Base-by-base conservation (phyloP, 2,888 invertebrate genomes). In the Eilema depressum region DNA sequence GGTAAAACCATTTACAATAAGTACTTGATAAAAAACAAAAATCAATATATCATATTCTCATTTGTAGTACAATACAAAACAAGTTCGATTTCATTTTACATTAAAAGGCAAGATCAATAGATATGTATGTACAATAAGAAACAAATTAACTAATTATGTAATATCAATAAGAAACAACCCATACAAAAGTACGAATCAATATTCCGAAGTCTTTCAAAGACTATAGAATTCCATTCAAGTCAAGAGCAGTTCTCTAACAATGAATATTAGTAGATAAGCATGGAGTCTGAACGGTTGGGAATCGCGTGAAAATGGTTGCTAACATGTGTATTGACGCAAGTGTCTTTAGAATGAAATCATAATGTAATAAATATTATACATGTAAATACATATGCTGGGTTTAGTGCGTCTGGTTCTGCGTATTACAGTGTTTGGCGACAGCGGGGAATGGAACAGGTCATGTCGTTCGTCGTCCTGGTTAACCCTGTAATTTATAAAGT, bases 71-170 rank as follows among this genome's bases (percentile, higher is more conserved):
- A 61, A 33, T 61, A 61, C 61, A 61, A 28, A 30, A 61, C 33
- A n/a, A 33, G 20, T n/a, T 30, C 28, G 28, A 30, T 61, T 61
- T 30, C 37, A 64, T 20, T 62, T 47, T 68, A 62, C 57, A 62
- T 78, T 77, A 83, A 80, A 79, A 75, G 73, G 67, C 53, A 74
- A 75, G 71, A 72, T 79, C 77, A 85, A 82, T 82, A n/a, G 53
- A 53, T 53, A 53, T 53, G 8, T 53, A 53, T 53, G 8, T 53
- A 53, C n/a, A 53, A 53, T 53, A 53, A 53, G 53, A 10, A 81
- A 78, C 74, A 74, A 79, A 83, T 85, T 82, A 83, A 80, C 78
- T 77, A 82, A 85, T 85, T 84, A 80, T 82, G 75, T 81, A 82
- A 81, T 80, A 73, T 75, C 79, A 81, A 84, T 80, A 81, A 82